phyloP scores from a whole-genome alignment of 2,888 invertebrate genomes.

The Eristalis pertinax region DNA sequence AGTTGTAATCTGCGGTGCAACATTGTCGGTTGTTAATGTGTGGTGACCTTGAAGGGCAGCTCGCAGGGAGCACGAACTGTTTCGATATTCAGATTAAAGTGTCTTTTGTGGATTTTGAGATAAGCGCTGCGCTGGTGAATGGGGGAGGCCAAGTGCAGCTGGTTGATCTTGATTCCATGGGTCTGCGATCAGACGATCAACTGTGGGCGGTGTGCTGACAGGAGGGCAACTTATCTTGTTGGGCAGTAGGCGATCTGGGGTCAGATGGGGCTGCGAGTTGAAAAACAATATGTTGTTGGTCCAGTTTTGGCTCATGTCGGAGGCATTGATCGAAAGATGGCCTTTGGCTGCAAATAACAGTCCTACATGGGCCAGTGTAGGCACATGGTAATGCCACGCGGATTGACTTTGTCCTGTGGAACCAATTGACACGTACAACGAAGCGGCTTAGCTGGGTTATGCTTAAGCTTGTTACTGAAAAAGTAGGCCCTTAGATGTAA shows the following conservation, averaged over 20 bases:
- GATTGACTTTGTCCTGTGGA: too few relatives aligned
- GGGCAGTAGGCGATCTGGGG: not conserved
- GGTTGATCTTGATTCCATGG: not conserved
- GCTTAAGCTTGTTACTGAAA: too few relatives aligned
- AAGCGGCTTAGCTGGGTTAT: too few relatives aligned
- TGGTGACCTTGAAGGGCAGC: conserved; percentile 50
- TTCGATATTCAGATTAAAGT: not conserved
- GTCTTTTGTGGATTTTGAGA: not conserved
- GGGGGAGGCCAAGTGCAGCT: not conserved
- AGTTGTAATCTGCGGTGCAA: not conserved
- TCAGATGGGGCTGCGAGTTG: not conserved
- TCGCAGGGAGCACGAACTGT: conserved; percentile 34
- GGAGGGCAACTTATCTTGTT: not conserved
- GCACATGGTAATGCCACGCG: too few relatives aligned
- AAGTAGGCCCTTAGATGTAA: too few relatives aligned
- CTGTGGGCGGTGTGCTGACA: not conserved
- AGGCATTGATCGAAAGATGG: too few relatives aligned
- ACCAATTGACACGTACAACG: too few relatives aligned
- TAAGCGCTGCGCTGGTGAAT: not conserved
- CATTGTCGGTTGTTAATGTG: conserved; percentile 15
- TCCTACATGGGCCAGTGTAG: too few relatives aligned
- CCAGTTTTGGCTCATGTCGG: not conserved
- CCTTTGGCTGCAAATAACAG: too few relatives aligned
- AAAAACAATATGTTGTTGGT: not conserved
- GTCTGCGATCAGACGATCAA: not conserved